Evolutionary conservation across 2,888 invertebrate genomes (phyloP), one percentile per base, ranked within the genome.

Genomic region (Pollenia angustigena): DNA sequence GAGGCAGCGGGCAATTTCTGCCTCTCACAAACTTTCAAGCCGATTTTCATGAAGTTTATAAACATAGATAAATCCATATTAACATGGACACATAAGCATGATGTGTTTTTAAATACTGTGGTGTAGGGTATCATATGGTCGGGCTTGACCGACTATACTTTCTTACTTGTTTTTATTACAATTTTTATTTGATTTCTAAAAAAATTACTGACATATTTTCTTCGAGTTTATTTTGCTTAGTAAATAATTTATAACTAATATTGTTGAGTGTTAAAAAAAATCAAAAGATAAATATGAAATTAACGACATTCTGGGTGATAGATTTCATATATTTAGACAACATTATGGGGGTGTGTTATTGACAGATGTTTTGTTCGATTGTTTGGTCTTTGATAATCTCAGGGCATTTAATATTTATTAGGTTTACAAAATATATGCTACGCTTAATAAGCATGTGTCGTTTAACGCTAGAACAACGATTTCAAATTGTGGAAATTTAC

Each of bases 341-440:
- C 40, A 71, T 42, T 50, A 16, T 48, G 50, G 32, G 40, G 40
- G 60, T 18, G 74, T 75, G 9, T 60, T 62, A 62, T 50, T 62
- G 40, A 48, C 74, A 75, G 40, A 62, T 75, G 50, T 50, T 62
- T 50, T 50, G 16, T 75, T 60, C 14, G 16, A 44, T 18, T 64
- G 42, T 71, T 54, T 71, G 46, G 48, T 50, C 16, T 62, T 62
- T 18, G 23, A 11, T 60, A 40, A 48, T 18, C 64, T 44, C 18
- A 62, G 62, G 62, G 62, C 9, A 12, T 14, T 12, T n/a, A 52
- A 52, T n/a, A 52, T 52, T 52, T 52, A 7, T 52, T 52, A n/a
- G 12, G 12, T 52, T 52, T 52, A n/a, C 4, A n/a, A 14, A 52
- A 32, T 32, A 32, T 32, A 6, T 32, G 32, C 4, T 32, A 32